Evolutionary conservation across 2,113 vertebrate genomes (phyloP), one percentile per base, ranked within the genome.

Genomic region (Gymnobelideus leadbeateri): DNA sequence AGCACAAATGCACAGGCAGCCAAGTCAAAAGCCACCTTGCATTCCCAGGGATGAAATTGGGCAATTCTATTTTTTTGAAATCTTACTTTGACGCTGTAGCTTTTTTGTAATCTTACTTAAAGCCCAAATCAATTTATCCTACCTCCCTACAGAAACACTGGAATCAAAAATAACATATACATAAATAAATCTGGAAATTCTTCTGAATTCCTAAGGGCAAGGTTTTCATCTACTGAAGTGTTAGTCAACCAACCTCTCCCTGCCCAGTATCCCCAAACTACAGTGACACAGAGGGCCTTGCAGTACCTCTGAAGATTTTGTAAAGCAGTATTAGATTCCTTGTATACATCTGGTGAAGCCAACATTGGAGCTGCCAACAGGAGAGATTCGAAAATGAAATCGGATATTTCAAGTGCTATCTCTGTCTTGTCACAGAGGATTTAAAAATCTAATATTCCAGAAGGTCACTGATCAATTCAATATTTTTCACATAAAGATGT

Each of bases 381-480:
- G 7, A n/a, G 57, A 0, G 8, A 96, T 52, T 93, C 94, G n/a
- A n/a, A 95, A 97, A 92, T 47, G 53, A 3, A 51, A 54, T 95
- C 49, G 93, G 25, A 92, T 57, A 94, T 37, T 14, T 89, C 68
- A 92, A 49, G 54, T 91, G 2, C 51, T 94, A 68, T n/a, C 61
- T 92, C 95, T 24, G 21, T 43, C 46, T 89, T 96, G 28, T 95
- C 50, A 95, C 26, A 96, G 97, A 28, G n/a, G 91, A 68, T 92
- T 89, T 24, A 54, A 92, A 92, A 94, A 89, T 0, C 91, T n/a
- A n/a, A 37, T 77, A 0, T 94, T 94, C 37, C 68, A 68, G 90
- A 95, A 94, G 1, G 8, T 89, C 92, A 92, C 16, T 8, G 94
- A 94, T 95, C 94, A 92, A 95, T 89, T 95, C 92, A 94, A 91